phyloP scores from a whole-genome alignment of 92 coral and sea anemone genomes.

The Parazoanthus swiftii region DNA sequence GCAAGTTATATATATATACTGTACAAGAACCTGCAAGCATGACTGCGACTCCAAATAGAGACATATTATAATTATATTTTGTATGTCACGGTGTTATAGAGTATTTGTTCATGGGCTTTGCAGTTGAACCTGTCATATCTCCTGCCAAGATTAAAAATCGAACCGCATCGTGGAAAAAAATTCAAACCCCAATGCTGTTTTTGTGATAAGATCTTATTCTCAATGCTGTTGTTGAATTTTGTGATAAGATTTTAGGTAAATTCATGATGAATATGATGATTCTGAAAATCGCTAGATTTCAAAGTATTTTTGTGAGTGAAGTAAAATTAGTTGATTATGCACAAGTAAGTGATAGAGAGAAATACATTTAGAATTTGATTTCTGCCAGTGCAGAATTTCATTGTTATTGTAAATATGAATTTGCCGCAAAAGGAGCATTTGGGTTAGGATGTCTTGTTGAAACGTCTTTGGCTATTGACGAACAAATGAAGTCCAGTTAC shows the following conservation, averaged over 20 bases:
- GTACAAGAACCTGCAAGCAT: not conserved
- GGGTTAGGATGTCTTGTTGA: constrained; percentile 6
- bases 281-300: not conserved
- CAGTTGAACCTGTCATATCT: not conserved
- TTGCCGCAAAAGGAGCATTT: constrained; percentile 29
- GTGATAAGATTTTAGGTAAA: constrained; percentile 8
- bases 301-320: constrained; percentile 16
- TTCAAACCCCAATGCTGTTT: constrained; percentile 34
- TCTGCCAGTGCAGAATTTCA: not conserved
- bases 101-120: not conserved
- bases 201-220: constrained; percentile 5
- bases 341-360: not conserved
- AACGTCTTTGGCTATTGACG: not conserved
- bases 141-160: not conserved
- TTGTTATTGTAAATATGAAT: not conserved
- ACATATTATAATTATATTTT: constrained; percentile 76
- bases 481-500: not conserved
- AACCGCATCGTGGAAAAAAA: not conserved
- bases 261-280: not conserved
- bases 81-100: constrained; percentile 67
- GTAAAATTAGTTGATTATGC: not conserved
- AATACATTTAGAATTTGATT: not conserved
- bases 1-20: constrained; percentile 22
- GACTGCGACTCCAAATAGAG: constrained; percentile 35
- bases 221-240: not conserved